Evolutionary conservation across 2,113 vertebrate genomes (phyloP), one percentile per base, ranked within the genome.

Genomic region (Ptychochromis oligacanthus): DNA sequence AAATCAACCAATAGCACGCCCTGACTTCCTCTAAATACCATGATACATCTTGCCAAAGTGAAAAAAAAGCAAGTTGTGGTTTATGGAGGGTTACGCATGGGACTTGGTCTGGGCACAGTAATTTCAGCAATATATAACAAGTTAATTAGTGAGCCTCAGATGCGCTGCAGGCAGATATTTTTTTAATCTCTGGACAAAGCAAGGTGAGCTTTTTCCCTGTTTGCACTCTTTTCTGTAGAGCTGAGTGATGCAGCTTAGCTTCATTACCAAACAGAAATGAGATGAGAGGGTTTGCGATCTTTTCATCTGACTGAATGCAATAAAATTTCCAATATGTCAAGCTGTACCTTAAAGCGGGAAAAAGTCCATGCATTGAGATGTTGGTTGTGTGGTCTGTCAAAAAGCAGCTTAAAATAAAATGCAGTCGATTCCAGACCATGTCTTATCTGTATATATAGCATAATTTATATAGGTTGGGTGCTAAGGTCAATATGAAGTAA

Each of bases 101-200:
- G 64, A 84, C 57, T 56, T 61, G 22, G 38, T 2, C 26, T 52
- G 14, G 34, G 12, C 43, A 20, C 58, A 43, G 58, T 24, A 57
- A 62, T 52, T 58, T 75, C 76, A 1, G 9, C 60, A 40, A 57
- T 75, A 6, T 65, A 22, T 72, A 31, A 31, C 65, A 72, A 72
- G 65, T 67, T 75, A 61, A 90, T 80, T 65, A 80, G 65, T 81
- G 74, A 55, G 58, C 52, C 76, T 85, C 75, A 67, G 31, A 80
- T 46, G 5, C 18, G 38, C 18, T 76, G 26, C 46, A 34, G 67
- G 67, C 18, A 72, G 18, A 72, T 72, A 52, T 52, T 0, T n/a
- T 70, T 54, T 72, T 0, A 54, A 72, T 54, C 67, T 64, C 22
- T 62, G 22, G 31, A 57, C 46, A 76, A 20, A 82, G 18, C 18